These are phyloP conservation scores for Dendrolimus houi DNA, from an alignment of 2,888 invertebrate genomes.

Conservation along the genomic window DNA sequence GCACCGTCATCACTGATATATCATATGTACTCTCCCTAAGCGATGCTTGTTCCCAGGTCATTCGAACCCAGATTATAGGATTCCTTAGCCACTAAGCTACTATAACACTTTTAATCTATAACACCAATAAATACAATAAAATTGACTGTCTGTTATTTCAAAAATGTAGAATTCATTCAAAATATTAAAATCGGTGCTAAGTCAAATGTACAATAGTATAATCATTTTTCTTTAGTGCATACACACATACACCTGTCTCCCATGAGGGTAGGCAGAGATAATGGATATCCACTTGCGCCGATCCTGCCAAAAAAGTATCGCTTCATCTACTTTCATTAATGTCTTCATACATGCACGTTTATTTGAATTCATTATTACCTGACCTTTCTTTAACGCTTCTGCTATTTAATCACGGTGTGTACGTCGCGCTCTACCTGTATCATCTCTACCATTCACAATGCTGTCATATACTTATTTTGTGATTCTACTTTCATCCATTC, in stretches of 20 bases:
- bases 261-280: background rate
- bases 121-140: no score
- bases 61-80: no score
- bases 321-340: background rate
- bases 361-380: background rate
- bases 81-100: no score
- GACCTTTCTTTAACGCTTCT: background rate
- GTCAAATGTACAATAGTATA: no score
- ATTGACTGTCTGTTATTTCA: no score
- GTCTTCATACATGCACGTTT: background rate
- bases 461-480: background rate
- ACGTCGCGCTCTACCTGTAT: background rate
- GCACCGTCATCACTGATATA: no score
- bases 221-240: background rate
- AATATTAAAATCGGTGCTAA: no score
- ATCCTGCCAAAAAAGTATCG: background rate
- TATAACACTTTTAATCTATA: no score
- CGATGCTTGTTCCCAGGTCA: no score
- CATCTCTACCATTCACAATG: no score
- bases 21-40: no score
- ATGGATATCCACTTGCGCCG: background rate
- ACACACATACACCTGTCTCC: background rate
- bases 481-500: background rate
- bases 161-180: no score
- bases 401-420: background rate